Evolutionary conservation across 2,888 invertebrate species (phyloP).

Genomic region (Tinea semifulvella): DNA sequence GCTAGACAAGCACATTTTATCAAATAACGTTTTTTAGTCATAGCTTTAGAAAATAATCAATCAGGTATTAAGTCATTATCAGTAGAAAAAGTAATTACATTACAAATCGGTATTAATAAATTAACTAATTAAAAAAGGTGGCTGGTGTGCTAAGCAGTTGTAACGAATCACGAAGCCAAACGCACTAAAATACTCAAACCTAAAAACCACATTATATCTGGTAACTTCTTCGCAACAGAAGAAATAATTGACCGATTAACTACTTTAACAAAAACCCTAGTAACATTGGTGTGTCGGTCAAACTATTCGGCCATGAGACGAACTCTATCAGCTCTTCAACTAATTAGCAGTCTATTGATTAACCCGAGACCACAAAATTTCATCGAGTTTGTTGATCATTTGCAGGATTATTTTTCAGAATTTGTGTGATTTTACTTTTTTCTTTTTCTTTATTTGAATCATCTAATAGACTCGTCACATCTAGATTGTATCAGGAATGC

Average conservation of each 20-base stretch:
- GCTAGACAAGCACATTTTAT: conserved; percentile 13
- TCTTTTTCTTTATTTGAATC: conserved; percentile 1
- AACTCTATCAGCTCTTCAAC: conserved; percentile 51
- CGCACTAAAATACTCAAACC: conserved; percentile 4
- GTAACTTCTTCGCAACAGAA: conserved; percentile 26
- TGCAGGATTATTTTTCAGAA: conserved; percentile 17
- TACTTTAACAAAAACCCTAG: conserved; percentile 29
- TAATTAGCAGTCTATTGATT: conserved; percentile 46
- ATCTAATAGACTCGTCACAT: background rate
- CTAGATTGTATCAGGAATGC: background rate
- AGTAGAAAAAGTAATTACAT: background rate
- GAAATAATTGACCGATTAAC: conserved; percentile 49
- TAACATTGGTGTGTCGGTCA: conserved; percentile 53
- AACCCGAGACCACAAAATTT: conserved; percentile 62
- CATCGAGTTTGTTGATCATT: background rate
- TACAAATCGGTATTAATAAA: background rate
- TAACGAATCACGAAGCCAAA: background rate
- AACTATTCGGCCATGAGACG: conserved; percentile 42
- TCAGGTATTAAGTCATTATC: background rate
- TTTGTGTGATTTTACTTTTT: conserved; percentile 4
- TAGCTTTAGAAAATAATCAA: background rate
- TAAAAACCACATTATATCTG: conserved; percentile 50
- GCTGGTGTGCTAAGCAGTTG: background rate
- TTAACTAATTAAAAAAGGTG: background rate
- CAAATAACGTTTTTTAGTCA: conserved; percentile 2